Evolutionary conservation across 2,797 vertebrate genomes (phyloP).

Genomic region (Valencia hispanica): DNA sequence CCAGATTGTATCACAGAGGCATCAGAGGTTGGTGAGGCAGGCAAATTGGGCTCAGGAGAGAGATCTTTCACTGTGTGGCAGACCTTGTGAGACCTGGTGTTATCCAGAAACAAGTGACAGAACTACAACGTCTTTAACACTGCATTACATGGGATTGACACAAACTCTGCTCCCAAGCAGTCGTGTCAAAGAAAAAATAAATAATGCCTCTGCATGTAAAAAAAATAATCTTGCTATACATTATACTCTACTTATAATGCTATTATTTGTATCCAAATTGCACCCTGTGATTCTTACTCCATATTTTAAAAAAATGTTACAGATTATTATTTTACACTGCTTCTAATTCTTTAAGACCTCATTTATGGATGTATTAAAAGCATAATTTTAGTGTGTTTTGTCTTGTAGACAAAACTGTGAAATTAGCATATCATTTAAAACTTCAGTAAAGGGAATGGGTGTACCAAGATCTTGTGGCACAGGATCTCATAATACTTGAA

Average conservation of each 20-base stretch:
- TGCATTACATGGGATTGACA: background rate
- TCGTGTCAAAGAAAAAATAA: background rate
- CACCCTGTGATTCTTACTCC: background rate
- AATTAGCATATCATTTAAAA: too few relatives aligned
- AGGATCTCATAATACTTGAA: too few relatives aligned
- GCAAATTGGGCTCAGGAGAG: slow-evolving; percentile 1
- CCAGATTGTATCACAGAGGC: background rate
- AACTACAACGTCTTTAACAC: background rate
- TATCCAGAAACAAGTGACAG: background rate
- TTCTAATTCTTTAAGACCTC: too few relatives aligned
- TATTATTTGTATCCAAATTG: background rate
- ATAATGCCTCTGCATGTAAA: background rate
- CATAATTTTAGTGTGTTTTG: too few relatives aligned
- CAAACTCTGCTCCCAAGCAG: background rate
- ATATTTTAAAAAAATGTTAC: background rate
- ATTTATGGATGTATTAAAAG: too few relatives aligned
- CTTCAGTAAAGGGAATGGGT: too few relatives aligned
- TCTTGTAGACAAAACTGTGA: too few relatives aligned
- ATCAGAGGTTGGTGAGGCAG: slow-evolving; percentile 6
- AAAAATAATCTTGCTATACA: background rate
- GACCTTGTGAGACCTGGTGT: background rate
- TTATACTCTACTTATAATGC: background rate
- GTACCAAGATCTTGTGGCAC: too few relatives aligned
- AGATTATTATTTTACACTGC: too few relatives aligned
- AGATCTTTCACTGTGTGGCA: background rate